Base-by-base conservation (phyloP, 2,888 invertebrate species). In the Trissoscelio sp. region DNA sequence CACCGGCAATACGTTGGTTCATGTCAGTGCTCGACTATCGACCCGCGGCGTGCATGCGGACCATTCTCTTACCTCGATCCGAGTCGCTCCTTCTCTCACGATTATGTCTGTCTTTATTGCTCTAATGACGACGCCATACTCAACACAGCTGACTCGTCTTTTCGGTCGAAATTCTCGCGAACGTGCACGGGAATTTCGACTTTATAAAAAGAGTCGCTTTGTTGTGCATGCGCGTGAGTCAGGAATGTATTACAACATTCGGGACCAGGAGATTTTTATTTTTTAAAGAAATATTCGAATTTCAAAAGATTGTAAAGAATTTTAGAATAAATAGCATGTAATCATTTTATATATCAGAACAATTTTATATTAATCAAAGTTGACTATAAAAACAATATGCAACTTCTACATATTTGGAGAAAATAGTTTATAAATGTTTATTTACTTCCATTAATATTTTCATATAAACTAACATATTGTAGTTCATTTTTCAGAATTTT, bases 1-100 rank as follows among this genome's bases (percentile, higher is more conserved):
- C 72, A 79, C 78, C 66, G 66, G 14, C 57, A 14, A 14, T 18
- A 34, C 62, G 44, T 28, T 62, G 69, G 62, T 78, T 62, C 67
- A 64, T 57, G 78, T 70, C 70, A 78, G 78, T 72, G 72, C 70
- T 78, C 70, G 78, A 70, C 70, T 78, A 78, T 78, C 78, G 78
- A 78, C 78, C 78, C 70, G 78, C 69, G 44, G 53, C 77, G 53
- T 66, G 66, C 64, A 74, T 66, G 64, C 70, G 60, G 60, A 73
- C 72, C 53, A 51, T 72, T 69, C 72, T 72, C 73, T 73, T 44
- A 51, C 60, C 60, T 72, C 58, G 48, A 72, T 70, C 37, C 73
- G 44, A 53, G 42, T 46, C 7, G n/a, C 64, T 55, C 34, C 16
- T 31, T 55, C 46, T 64, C 42, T 12, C 42, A 0, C 46, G 39